A percentile compares a stretch with the other conserved stretches of the same genome.
Evolutionary conservation across 2,113 vertebrate species (phyloP).

Genomic region (Grammomys dolichurus): DNA sequence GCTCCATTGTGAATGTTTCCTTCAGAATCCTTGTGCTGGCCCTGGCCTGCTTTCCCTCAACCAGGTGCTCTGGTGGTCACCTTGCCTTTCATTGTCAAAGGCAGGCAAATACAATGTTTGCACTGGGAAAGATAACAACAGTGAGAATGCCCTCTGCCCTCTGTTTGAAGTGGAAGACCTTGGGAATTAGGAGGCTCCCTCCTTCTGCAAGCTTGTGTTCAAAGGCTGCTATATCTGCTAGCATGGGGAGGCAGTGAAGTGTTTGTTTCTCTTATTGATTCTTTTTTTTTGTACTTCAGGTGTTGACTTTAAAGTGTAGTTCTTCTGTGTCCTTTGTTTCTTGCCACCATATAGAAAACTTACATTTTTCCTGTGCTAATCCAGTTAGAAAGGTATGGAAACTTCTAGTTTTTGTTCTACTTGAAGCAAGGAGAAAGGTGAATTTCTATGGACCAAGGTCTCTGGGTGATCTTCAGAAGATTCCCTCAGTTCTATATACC

Average conservation of each 20-base stretch:
- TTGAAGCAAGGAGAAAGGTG: neutral
- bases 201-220: neutral
- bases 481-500: neutral
- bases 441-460: neutral
- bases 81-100: constrained; percentile 71
- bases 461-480: neutral
- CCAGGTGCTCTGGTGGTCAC: constrained; percentile 80
- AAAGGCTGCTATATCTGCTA: constrained; percentile 36
- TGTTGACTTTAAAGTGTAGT: neutral
- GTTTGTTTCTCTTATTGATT: neutral
- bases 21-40: constrained; percentile 61
- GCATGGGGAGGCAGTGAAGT: neutral
- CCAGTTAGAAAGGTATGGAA: neutral
- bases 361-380: neutral
- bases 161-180: constrained; percentile 75
- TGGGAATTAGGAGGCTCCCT: constrained; percentile 58
- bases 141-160: constrained; percentile 68
- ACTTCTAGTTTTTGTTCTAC: neutral
- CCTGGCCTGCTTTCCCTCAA: constrained; percentile 26
- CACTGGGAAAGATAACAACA: constrained; percentile 68
- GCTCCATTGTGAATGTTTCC: constrained; percentile 56
- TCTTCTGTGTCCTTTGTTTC: constrained; percentile 19
- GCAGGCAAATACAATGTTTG: constrained; percentile 77
- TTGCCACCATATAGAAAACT: neutral
- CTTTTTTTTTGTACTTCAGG: constrained; percentile 13